These are phyloP conservation scores for Acanthochromis polyacanthus DNA, from an alignment of 2,113 vertebrate genomes.

Conservation along the genomic window DNA sequence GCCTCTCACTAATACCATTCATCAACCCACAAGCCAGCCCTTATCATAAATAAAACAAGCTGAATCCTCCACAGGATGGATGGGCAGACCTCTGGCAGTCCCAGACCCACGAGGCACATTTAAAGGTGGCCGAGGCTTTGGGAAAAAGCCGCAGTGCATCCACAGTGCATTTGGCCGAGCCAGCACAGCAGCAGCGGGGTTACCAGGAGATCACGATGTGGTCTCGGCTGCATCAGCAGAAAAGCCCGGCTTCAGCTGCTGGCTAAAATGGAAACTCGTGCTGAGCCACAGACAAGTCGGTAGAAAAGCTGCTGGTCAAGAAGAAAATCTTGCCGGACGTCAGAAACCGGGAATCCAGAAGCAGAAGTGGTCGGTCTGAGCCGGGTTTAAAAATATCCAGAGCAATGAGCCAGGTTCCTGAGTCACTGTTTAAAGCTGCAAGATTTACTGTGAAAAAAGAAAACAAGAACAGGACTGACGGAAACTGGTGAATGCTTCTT, in stretches of 20 bases:
- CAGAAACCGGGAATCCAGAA: slow-evolving; percentile 41
- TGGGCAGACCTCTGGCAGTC: no score
- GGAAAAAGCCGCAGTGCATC: slow-evolving; percentile 15
- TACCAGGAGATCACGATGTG: slow-evolving; percentile 27
- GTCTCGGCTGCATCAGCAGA: slow-evolving; percentile 46
- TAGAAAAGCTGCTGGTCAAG: slow-evolving; percentile 34
- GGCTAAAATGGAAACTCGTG: slow-evolving; percentile 39
- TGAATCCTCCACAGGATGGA: not conserved
- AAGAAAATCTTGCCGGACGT: slow-evolving; percentile 25
- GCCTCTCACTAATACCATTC: slow-evolving; percentile 10
- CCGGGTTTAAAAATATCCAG: slow-evolving; percentile 52
- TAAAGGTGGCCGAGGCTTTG: slow-evolving; percentile 2
- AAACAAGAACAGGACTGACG: not conserved
- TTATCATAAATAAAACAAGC: not conserved
- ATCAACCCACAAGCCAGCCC: not conserved
- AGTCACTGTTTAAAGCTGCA: slow-evolving; percentile 33
- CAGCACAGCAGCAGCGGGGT: slow-evolving; percentile 22
- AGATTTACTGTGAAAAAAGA: not conserved
- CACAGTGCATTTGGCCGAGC: not conserved
- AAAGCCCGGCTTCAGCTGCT: slow-evolving; percentile 37
- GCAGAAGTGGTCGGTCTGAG: slow-evolving; percentile 46
- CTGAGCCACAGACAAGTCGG: slow-evolving; percentile 18
- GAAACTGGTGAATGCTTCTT: not conserved
- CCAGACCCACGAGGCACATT: not conserved
- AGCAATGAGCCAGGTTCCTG: slow-evolving; percentile 21